Evolutionary conservation across 2,888 invertebrate genomes (phyloP), one percentile per base, ranked within the genome.

Genomic region (Mythimna lalbum): DNA sequence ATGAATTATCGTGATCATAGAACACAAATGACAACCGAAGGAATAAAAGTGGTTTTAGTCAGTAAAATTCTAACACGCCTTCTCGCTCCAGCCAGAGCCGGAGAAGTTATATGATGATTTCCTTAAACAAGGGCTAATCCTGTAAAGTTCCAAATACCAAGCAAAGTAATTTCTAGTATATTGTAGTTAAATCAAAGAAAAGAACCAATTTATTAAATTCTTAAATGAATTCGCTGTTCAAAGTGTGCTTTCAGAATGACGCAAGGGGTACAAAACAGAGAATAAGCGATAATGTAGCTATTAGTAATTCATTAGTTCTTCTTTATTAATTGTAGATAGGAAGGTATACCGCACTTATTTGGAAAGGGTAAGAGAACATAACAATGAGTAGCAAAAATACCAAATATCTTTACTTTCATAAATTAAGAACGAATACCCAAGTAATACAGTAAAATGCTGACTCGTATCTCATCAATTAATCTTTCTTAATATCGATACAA

Each of bases 311-410:
- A 6, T 57, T 62, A n/a, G n/a, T 49, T 69, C 55, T 31, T 1
- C 5, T 10, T 1, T 12, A 31, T 36, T 17, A 21, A 23, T 39
- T n/a, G 56, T 17, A 2, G 21, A 10, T 27, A 19, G 5, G 17
- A 21, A 21, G 4, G 17, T 39, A 69, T 56, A 47, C 17, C 1
- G 4, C 31, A 31, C 19, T 9, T 36, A 31, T 19, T 10, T 31
- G 39, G 19, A 23, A 60, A 60, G 21, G 36, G 21, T 31, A 50
- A 52, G 14, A 36, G 61, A 61, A 47, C 17, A 52, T 19, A 17
- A 47, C 14, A 31, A 7, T 63, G 19, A 78, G 31, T 63, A 14
- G 47, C 47, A 78, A 17, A 52, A 33, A 55, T 60, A 33, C 31
- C n/a, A n/a, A 47, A 57, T 63, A 63, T 59, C 47, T 33, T 33